Conservation (phyloP, 2,888 invertebrate species). For the Eristalinus sepulchralis region DNA sequence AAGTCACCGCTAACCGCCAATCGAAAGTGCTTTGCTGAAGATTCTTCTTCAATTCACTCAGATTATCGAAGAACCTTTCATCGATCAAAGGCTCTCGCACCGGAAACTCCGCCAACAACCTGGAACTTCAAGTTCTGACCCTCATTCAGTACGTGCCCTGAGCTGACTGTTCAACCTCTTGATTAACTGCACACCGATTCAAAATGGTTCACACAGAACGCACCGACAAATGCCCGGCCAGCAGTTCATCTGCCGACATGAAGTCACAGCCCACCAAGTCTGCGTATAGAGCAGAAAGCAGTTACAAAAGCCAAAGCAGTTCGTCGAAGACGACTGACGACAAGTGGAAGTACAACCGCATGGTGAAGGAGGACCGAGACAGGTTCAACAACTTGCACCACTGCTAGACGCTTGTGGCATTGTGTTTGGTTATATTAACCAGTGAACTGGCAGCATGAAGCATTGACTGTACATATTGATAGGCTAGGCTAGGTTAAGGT, state of each 20-base stretch:
- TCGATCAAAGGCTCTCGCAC: slow-evolving; percentile 79
- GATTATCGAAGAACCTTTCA: slow-evolving; percentile 79
- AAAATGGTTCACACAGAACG: slow-evolving; percentile 79
- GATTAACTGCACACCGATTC: slow-evolving; percentile 23
- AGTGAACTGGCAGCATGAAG: slow-evolving; percentile 36
- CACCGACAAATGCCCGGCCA: slow-evolving; percentile 76
- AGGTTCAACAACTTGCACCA: slow-evolving; percentile 79
- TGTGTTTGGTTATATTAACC: slow-evolving; percentile 65
- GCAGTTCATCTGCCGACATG: slow-evolving; percentile 8
- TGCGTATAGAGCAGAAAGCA: slow-evolving; percentile 17
- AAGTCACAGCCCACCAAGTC: slow-evolving; percentile 21
- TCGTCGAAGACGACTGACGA: slow-evolving; percentile 75
- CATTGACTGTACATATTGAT: slow-evolving; percentile 47
- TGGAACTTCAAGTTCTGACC: slow-evolving; percentile 80
- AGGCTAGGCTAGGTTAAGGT: slow-evolving; percentile 25
- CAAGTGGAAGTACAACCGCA: slow-evolving; percentile 80
- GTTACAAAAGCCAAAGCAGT: slow-evolving; percentile 31
- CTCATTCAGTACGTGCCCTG: slow-evolving; percentile 80
- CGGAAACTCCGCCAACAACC: slow-evolving; percentile 80
- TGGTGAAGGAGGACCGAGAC: slow-evolving; percentile 78
- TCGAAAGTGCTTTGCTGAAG: neutral
- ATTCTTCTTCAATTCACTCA: slow-evolving; percentile 50
- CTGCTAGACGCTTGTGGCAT: slow-evolving; percentile 73
- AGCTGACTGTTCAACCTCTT: slow-evolving; percentile 60
- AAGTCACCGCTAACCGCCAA: slow-evolving; percentile 13